Evolutionary conservation across 2,113 vertebrate species (phyloP).

Genomic region (Lepidothrix coronata): DNA sequence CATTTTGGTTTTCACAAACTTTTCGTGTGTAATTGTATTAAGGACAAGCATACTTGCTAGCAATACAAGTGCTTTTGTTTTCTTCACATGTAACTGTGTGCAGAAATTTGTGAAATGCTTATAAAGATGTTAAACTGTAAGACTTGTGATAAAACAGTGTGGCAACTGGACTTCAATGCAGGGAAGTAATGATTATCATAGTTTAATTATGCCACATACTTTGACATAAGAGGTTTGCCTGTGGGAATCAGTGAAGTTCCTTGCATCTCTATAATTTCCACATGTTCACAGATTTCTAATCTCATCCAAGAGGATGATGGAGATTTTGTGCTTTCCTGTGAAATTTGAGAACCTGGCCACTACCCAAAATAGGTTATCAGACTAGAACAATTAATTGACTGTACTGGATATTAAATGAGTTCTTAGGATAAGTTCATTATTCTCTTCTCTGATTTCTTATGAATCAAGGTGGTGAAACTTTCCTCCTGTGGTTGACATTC

Average conservation of each 20-base stretch:
- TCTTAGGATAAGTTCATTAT: neutral
- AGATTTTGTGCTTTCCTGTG: neutral
- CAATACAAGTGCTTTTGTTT: neutral
- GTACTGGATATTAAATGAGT: neutral
- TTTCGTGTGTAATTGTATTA: neutral
- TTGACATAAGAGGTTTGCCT: neutral
- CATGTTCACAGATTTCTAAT: neutral
- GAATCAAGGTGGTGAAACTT: neutral
- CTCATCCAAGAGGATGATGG: neutral
- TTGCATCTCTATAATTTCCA: neutral
- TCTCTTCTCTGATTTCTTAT: neutral
- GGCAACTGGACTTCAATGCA: neutral
- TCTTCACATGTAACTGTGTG: fast-evolving
- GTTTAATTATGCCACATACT: neutral
- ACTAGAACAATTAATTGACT: neutral
- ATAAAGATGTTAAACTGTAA: neutral
- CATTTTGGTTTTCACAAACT: neutral
- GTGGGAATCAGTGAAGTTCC: neutral
- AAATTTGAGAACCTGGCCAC: neutral
- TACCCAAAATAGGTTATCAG: neutral
- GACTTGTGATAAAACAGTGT: neutral
- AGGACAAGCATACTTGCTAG: neutral
- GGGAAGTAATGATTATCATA: neutral
- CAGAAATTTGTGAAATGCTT: neutral
- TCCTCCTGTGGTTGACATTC: neutral